These are phyloP conservation scores for Hipposideros armiger DNA, from an alignment of 2,113 vertebrate genomes.

Conservation along the genomic window DNA sequence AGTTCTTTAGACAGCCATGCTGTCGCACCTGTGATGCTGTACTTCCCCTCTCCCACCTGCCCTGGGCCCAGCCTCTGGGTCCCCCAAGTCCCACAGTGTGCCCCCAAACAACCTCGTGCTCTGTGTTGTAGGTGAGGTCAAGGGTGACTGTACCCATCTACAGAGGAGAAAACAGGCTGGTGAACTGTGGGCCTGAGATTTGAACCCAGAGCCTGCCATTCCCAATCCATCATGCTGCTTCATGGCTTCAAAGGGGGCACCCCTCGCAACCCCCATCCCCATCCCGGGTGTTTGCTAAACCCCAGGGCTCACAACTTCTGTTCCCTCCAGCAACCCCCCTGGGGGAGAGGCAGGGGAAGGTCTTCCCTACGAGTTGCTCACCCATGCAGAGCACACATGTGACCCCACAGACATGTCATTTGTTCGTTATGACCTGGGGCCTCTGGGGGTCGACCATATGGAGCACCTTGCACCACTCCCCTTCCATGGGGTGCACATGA, in stretches of 20 bases:
- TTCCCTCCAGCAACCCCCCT: neutral
- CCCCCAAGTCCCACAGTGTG: neutral
- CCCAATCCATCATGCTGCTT: neutral
- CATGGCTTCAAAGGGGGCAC: neutral
- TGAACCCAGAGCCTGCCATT: too few species aligned
- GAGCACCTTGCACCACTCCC: fast-evolving
- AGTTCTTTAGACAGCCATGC: neutral
- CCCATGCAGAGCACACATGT: neutral
- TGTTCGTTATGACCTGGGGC: too few species aligned
- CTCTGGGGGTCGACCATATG: neutral
- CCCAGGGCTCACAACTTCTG: neutral
- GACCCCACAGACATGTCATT: neutral
- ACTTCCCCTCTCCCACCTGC: neutral
- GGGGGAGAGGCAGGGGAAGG: too few species aligned
- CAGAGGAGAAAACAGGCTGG: neutral
- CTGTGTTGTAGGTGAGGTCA: fast-evolving
- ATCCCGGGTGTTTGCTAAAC: neutral
- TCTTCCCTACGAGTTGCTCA: neutral
- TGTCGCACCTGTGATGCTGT: neutral
- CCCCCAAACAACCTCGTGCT: neutral
- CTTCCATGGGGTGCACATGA: neutral
- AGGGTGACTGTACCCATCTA: neutral
- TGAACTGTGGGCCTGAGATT: neutral
- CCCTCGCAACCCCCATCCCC: neutral
- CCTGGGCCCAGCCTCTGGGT: neutral